A percentile compares a stretch with the other conserved stretches of the same genome.
These are phyloP conservation scores for Eudasyphora cyanicolor DNA, from an alignment of 2,888 invertebrate species.

Conservation along the genomic window DNA sequence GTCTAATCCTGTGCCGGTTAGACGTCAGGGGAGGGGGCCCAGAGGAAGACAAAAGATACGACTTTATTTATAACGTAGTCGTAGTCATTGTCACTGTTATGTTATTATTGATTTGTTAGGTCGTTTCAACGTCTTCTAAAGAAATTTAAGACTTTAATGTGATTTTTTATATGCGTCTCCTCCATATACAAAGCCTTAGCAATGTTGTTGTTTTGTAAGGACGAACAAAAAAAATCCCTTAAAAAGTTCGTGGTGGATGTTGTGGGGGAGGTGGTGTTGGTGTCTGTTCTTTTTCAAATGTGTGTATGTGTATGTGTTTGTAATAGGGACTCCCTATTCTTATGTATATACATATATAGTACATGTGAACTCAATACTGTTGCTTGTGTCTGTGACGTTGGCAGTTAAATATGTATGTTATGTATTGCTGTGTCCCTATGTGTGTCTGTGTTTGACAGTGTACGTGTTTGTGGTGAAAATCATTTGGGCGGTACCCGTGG, in stretches of 20 bases:
- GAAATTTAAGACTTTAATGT: constrained; percentile 31
- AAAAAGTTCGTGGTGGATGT: constrained; percentile 31
- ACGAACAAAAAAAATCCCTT: constrained; percentile 9
- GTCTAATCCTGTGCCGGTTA: constrained; percentile 42
- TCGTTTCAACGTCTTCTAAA: neutral
- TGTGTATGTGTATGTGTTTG: constrained; percentile 49
- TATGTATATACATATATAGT: constrained; percentile 48
- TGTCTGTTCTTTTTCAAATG: neutral
- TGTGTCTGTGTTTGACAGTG: constrained; percentile 5
- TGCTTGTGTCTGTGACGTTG: constrained; percentile 55
- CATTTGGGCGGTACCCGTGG: constrained; percentile 79
- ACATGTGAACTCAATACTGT: constrained; percentile 31
- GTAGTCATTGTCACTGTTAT: neutral
- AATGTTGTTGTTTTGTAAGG: neutral
- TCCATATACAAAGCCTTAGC: too few relatives aligned
- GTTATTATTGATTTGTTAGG: neutral
- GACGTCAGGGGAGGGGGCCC: too few relatives aligned
- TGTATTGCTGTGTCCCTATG: too few relatives aligned
- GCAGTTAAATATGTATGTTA: neutral
- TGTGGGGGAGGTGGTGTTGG: constrained; percentile 11
- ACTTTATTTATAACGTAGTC: neutral
- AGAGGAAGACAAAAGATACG: neutral
- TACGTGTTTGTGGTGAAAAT: constrained; percentile 73
- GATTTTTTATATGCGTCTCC: constrained; percentile 14
- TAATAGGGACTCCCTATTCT: constrained; percentile 66